Evolutionary conservation across 2,888 invertebrate species (phyloP), one percentile per base, ranked within the genome.

Genomic region (Drosophila fulvimacula): DNA sequence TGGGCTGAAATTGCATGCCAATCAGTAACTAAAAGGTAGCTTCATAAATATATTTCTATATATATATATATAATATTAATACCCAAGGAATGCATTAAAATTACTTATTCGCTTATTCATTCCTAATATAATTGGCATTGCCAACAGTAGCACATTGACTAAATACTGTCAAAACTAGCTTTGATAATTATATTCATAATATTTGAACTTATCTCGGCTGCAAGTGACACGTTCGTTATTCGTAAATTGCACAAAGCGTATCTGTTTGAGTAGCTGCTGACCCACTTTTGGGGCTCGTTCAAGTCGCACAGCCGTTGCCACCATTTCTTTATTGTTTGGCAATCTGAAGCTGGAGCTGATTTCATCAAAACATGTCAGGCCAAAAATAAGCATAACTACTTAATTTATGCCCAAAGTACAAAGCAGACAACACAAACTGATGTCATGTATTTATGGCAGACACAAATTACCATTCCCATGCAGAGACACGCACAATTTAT

Each of bases 331-430:
- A 52, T 56, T 62, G 65, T 66, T 73, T 69, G 55, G 30, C 65
- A 57, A 67, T 59, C 66, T 53, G 52, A 6, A 27, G 27, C 15
- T 17, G 21, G 41, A 73, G 58, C 69, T 71, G 69, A 75, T 88
- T 86, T 64, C 53, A 78, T 73, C 72, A 76, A 56, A 81, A 74
- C 46, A 58, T 61, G 49, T 24, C 44, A 60, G 27, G n/a, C 53
- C 60, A 44, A 48, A 57, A 60, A 66, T 53, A 63, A 55, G 21
- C 53, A 61, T 51, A 62, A 44, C 60, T 61, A 60, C 53, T 66
- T 70, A 73, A 79, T 63, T 21, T 42, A 42, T 42, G 7, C 21
- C 42, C 42, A 42, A 13, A 6, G 19, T 17, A 49, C 38, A 67
- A 63, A 53, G 21, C 24, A 36, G 57, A 34, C 65, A 74, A 24